Percentiles rank a stretch among this genome's conserved stretches.
These are phyloP conservation scores for Solen grandis DNA, from an alignment of 1,140 invertebrate species.

Conservation along the genomic window DNA sequence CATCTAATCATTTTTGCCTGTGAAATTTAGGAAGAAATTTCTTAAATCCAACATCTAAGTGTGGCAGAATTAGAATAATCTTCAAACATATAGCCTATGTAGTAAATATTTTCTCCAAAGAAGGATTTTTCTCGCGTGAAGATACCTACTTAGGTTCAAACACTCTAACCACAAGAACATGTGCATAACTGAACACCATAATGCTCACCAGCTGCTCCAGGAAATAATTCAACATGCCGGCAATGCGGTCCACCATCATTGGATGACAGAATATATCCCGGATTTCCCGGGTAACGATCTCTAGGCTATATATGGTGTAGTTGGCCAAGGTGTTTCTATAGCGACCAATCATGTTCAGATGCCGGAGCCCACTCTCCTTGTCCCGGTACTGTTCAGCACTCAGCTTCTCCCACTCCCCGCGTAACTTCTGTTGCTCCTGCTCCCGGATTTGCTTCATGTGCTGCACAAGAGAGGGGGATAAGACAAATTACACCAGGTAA, in stretches of 20 bases:
- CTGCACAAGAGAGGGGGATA: constrained; percentile 57
- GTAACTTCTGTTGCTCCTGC: constrained; percentile 83
- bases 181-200: too few species aligned
- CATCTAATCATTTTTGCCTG: too few species aligned
- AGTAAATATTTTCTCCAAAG: too few species aligned
- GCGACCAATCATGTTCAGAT: constrained; percentile 91
- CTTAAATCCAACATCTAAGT: too few species aligned
- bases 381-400: constrained; percentile 87
- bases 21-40: too few species aligned
- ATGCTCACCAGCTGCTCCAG: constrained; percentile 92
- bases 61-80: too few species aligned
- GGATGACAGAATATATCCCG: constrained; percentile 93
- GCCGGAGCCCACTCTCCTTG: constrained; percentile 88
- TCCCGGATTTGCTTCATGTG: constrained; percentile 82
- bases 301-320: constrained; percentile 92
- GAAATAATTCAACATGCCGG: constrained; percentile 98
- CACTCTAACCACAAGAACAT: too few species aligned
- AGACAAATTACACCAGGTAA: neutral
- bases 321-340: constrained; percentile 96
- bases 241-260: constrained; percentile 95
- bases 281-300: constrained; percentile 90
- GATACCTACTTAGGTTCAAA: too few species aligned
- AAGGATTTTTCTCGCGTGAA: too few species aligned
- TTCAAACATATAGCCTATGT: too few species aligned
- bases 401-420: constrained; percentile 89